Conservation (phyloP, 92 coral and sea anemone species). For the Parazoanthus darwini region DNA sequence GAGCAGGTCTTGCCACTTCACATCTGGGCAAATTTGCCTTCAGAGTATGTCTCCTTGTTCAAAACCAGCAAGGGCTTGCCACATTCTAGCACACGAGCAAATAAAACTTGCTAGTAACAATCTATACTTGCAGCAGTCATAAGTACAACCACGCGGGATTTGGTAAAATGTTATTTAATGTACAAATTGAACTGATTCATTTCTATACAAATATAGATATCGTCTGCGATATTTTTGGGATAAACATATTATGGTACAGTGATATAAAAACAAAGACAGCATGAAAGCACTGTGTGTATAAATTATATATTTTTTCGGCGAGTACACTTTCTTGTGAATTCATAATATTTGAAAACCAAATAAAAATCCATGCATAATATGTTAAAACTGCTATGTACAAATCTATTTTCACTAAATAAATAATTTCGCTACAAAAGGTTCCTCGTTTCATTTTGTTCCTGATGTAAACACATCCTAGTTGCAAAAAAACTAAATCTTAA, state of each 20-base stretch:
- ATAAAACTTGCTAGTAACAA: background rate
- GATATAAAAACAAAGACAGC: conserved; percentile 5
- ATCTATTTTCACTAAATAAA: conserved; percentile 8
- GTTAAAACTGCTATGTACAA: conserved; percentile 7
- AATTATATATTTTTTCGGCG: background rate
- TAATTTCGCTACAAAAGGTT: background rate
- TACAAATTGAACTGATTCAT: background rate
- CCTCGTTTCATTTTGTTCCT: background rate
- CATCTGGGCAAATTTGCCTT: no score
- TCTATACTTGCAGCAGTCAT: background rate
- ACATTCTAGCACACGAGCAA: no score
- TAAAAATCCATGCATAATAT: conserved; percentile 2
- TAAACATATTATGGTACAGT: background rate
- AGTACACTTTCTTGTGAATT: background rate
- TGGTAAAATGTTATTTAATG: background rate
- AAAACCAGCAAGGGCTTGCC: no score
- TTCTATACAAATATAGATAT: conserved; percentile 27
- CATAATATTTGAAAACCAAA: background rate
- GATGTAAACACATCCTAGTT: background rate
- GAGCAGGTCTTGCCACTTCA: no score
- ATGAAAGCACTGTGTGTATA: background rate
- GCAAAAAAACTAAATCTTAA: background rate
- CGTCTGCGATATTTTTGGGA: background rate
- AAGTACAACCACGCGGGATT: background rate
- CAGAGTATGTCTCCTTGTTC: no score